Base-by-base conservation (phyloP, 2,888 invertebrate species). In the Frankliniella intonsa region DNA sequence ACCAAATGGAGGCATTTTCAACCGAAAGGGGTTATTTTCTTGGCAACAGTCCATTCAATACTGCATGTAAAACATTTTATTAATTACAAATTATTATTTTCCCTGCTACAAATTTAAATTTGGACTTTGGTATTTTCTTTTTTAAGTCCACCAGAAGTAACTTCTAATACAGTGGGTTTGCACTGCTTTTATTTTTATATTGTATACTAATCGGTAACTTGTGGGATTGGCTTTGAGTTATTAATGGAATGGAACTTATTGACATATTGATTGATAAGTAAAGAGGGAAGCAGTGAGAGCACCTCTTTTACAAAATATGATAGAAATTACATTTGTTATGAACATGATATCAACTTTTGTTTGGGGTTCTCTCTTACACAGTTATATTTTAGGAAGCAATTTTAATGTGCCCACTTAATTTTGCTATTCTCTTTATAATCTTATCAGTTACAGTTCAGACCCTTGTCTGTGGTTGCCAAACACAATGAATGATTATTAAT, bases 401-500 rank as follows among this genome's bases (percentile, higher is more conserved):
- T 38, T 38, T 5, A 38, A 38, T 38, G 38, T 38, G 38, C 38
- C 62, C 11, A 17, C 0, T 17, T 62, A 14, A 11, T 14, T 62
- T 62, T 62, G 17, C 11, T 62, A 14, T 62, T 55, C 12, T 55
- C 14, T 62, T 62, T 14, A 17, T 14, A 5, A 5, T 38, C 2
- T 12, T 17, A 14, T 10, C n/a, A n/a, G 62, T 17, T 17, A 17
- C 62, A 62, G 8, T 55, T 55, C 17, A 12, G 14, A 55, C 12
- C 55, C 62, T 14, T 12, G 49, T 65, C 62, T 69, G 49, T 80
- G 17, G 79, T 50, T 50, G 55, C 19, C 50, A 49, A 51, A 49
- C 14, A 17, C n/a, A 80, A 1, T 82, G 12, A 65, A 38, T 14
- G 50, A 22, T 62, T 8, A 81, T 76, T 65, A 81, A 81, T 82